Percentiles rank a stretch among this genome's conserved stretches.
These are phyloP conservation scores for Eumacrocentrus americanus DNA, from an alignment of 2,888 invertebrate species.

Conservation along the genomic window DNA sequence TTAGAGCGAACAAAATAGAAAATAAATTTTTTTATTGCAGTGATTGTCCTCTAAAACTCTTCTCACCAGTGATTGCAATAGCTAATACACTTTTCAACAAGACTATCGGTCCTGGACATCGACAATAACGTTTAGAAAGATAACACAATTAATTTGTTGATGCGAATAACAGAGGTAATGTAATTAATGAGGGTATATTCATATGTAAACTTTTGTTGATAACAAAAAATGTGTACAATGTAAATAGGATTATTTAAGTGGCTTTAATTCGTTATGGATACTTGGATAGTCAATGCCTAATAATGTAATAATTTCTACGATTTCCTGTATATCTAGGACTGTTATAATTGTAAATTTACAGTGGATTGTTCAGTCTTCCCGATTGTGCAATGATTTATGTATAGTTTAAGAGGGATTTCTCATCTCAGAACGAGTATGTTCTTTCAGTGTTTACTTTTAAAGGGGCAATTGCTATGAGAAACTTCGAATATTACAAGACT, in stretches of 20 bases:
- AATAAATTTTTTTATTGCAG: slow-evolving; percentile 61
- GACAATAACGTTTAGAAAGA: slow-evolving; percentile 49
- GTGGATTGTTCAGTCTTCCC: slow-evolving; percentile 2
- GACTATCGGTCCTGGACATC: slow-evolving; percentile 61
- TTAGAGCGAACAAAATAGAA: slow-evolving; percentile 3
- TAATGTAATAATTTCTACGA: too few relatives aligned
- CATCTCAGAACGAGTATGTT: too few relatives aligned
- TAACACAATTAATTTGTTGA: slow-evolving; percentile 2
- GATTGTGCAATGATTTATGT: slow-evolving; percentile 1
- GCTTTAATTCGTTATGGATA: too few relatives aligned
- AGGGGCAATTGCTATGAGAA: too few relatives aligned
- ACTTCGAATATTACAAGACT: too few relatives aligned
- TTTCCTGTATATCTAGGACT: too few relatives aligned
- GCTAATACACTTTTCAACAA: slow-evolving; percentile 79
- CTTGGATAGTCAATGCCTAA: not conserved
- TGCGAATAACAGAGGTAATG: slow-evolving; percentile 14
- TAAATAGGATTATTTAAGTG: too few relatives aligned
- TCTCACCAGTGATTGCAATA: slow-evolving; percentile 83
- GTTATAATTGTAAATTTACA: not conserved
- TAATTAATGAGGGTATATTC: too few relatives aligned
- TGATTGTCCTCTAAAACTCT: slow-evolving; percentile 76
- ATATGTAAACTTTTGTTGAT: too few relatives aligned
- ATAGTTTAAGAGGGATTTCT: too few relatives aligned
- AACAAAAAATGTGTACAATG: too few relatives aligned
- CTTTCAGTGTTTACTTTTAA: too few relatives aligned